Evolutionary conservation across 1,140 invertebrate genomes (phyloP), one percentile per base, ranked within the genome.

Genomic region (Formica exsecta): DNA sequence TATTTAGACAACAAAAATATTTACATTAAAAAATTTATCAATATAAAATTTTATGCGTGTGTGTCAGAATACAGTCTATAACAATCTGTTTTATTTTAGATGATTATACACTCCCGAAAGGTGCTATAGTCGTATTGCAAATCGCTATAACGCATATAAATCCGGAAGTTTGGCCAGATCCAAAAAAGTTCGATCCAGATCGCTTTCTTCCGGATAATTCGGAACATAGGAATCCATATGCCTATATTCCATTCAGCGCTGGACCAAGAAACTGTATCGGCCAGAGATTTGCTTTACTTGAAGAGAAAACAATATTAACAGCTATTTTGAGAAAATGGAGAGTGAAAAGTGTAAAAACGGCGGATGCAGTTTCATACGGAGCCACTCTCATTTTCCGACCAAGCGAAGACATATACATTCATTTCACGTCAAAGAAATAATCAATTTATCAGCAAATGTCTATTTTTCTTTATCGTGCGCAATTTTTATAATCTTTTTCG

Each of bases 131-230:
- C 0, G 51, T 93, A 0, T 79, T 97, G 0, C 90, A 95, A 29
- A 95, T 96, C 16, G 95, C 95, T 29, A 94, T 96, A 64, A 93
- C 97, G 80, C 97, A 98, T 85, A 87, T 83, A 9, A 76, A 91
- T 66, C 81, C 91, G 0, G 25, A 84, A 13, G 61, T 89, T 44
- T 98, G 96, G 91, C 96, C 97, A 54, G 96, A 98, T 91, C 98
- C 98, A 0, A 94, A 97, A 48, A 95, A 93, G 3, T 98, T 98
- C 90, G 95, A 89, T 98, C 91, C 91, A 0, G 89, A 91, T 65
- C 76, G 91, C 29, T 91, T 98, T 93, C 92, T 96, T 16, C 96
- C 96, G 0, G 96, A 96, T 86, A 96, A 96, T 54, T 77, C 89
- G 2, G 13, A 48, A 13, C 44, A 48, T 48, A 48, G 44, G 3